A percentile compares a stretch with the other conserved stretches of the same genome.
Evolutionary conservation across 2,888 invertebrate genomes (phyloP).

Genomic region (Eugnorisma glareosa): DNA sequence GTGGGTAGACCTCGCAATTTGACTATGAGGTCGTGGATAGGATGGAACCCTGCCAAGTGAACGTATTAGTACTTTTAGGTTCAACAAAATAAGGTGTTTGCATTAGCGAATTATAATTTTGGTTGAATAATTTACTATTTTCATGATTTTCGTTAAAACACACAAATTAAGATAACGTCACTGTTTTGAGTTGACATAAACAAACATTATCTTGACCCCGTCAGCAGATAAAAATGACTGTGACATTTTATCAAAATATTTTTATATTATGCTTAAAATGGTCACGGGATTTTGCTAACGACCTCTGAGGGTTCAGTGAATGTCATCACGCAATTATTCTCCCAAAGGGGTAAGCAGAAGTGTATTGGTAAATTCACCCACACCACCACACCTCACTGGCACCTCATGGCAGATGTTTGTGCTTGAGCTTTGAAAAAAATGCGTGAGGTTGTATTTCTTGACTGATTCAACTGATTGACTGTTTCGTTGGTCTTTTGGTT

Average conservation of each 20-base stretch:
- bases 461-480: background rate
- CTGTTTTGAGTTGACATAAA: constrained; percentile 17
- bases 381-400: too few relatives aligned
- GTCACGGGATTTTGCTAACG: constrained; percentile 1
- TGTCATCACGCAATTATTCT: background rate
- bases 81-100: background rate
- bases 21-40: too few relatives aligned
- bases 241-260: constrained; percentile 45
- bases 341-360: background rate
- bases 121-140: background rate
- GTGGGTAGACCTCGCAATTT: too few relatives aligned
- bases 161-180: constrained; percentile 39
- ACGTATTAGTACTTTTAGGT: background rate
- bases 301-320: constrained; percentile 23
- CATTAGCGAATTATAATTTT: background rate
- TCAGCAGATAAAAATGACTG: constrained; percentile 35
- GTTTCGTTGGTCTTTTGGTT: background rate
- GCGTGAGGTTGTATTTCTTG: background rate
- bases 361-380: background rate
- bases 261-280: background rate
- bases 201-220: constrained; percentile 37
- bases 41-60: too few relatives aligned
- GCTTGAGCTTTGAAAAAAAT: background rate
- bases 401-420: background rate
- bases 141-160: background rate